These are phyloP conservation scores for Aphaenogaster ashmeadi DNA, from an alignment of 1,140 invertebrate species.

Conservation along the genomic window DNA sequence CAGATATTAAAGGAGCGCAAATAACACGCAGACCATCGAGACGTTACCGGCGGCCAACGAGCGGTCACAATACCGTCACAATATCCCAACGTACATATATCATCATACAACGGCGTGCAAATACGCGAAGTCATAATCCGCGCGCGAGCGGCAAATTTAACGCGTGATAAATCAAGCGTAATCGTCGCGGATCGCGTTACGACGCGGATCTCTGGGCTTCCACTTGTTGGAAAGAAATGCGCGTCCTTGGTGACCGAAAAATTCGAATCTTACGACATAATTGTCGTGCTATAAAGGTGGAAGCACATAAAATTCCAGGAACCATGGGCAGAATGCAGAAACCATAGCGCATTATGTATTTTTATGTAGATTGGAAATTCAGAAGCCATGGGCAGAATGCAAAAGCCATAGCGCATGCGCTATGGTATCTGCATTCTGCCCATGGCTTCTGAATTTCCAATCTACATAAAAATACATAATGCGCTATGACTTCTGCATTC, in stretches of 20 bases:
- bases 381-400: no score
- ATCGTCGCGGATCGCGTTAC: background rate
- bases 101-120: background rate
- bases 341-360: no score
- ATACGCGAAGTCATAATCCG: constrained; percentile 6
- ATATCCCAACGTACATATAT: background rate
- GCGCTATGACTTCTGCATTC: no score
- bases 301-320: no score
- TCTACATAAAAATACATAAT: no score
- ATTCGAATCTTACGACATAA: background rate
- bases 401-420: no score
- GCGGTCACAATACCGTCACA: background rate
- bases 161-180: constrained; percentile 19
- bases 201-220: background rate
- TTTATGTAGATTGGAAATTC: no score
- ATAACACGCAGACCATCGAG: constrained; percentile 9
- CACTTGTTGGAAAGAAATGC: background rate
- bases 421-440: no score
- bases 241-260: background rate
- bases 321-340: no score
- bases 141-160: constrained; percentile 17
- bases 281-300: background rate
- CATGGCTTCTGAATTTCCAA: no score
- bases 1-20: constrained; percentile 24
- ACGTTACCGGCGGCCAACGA: background rate